Percentiles rank a stretch among this genome's conserved stretches.
Conservation (phyloP, 2,113 vertebrate genomes). For the Cryptotis parvus region DNA sequence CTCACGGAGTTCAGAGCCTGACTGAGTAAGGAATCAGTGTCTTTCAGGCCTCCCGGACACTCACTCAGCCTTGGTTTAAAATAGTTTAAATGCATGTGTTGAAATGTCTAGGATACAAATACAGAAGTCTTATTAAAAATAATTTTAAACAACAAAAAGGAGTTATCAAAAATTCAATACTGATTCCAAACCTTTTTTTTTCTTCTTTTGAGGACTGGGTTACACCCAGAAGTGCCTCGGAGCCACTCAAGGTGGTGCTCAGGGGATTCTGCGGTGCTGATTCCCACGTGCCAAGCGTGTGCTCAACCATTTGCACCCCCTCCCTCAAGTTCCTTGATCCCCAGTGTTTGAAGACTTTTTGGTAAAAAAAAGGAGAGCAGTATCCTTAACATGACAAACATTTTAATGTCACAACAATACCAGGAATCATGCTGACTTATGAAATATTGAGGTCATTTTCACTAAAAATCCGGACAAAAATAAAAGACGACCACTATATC, state of each 20-base stretch:
- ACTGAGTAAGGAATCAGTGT: neutral
- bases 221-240: no score
- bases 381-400: neutral
- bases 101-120: neutral
- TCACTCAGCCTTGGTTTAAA: neutral
- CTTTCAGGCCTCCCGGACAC: neutral
- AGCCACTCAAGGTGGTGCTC: no score
- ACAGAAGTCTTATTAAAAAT: constrained; percentile 16
- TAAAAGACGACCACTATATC: neutral
- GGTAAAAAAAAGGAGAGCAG: constrained; percentile 1
- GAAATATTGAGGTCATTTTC: neutral
- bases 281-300: no score
- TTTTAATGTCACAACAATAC: neutral
- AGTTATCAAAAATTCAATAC: constrained; percentile 26
- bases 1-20: neutral
- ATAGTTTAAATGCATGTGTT: constrained; percentile 48
- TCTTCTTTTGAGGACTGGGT: no score
- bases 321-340: no score
- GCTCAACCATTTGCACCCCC: no score
- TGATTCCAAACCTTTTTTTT: constrained; percentile 32
- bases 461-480: constrained; percentile 2
- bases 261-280: no score
- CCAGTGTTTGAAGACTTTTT: constrained; percentile 7
- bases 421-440: neutral
- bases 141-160: neutral